These are phyloP conservation scores for Misgurnus anguillicaudatus DNA, from an alignment of 2,113 vertebrate species.

Conservation along the genomic window DNA sequence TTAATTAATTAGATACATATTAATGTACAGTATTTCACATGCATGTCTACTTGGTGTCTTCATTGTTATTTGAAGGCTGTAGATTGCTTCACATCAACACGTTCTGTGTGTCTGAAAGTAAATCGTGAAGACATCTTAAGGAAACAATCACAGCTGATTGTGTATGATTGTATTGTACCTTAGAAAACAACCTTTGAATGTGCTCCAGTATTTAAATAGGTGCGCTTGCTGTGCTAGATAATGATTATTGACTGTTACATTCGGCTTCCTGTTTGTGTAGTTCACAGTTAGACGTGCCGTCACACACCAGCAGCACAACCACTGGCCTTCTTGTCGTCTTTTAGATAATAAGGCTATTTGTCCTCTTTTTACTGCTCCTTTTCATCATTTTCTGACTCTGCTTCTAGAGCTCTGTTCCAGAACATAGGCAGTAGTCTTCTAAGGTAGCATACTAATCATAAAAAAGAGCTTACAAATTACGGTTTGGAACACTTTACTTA, in stretches of 20 bases:
- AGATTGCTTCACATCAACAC: not conserved
- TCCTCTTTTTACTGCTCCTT: conserved; percentile 38
- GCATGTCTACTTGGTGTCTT: not conserved
- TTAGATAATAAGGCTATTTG: conserved; percentile 21
- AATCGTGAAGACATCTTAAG: conserved; percentile 34
- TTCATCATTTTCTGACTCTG: not conserved
- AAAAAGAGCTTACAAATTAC: too few relatives aligned
- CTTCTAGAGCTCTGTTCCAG: not conserved
- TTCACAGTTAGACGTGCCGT: conserved; percentile 11
- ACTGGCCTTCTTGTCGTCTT: conserved; percentile 30
- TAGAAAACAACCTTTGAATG: conserved; percentile 18
- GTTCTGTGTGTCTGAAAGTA: conserved; percentile 26
- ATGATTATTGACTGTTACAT: conserved; percentile 49
- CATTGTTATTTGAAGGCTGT: not conserved
- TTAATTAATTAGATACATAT: not conserved
- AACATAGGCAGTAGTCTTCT: too few relatives aligned
- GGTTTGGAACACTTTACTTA: too few relatives aligned
- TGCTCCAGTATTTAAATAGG: conserved; percentile 6
- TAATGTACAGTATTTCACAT: not conserved
- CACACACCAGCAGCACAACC: conserved; percentile 9
- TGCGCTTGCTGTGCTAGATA: conserved; percentile 37
- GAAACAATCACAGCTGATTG: conserved; percentile 39
- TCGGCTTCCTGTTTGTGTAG: conserved; percentile 44
- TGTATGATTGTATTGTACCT: conserved; percentile 20
- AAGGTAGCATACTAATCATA: too few relatives aligned